phyloP scores from a whole-genome alignment of 2,888 invertebrate species.

The Steromphala cineraria region DNA sequence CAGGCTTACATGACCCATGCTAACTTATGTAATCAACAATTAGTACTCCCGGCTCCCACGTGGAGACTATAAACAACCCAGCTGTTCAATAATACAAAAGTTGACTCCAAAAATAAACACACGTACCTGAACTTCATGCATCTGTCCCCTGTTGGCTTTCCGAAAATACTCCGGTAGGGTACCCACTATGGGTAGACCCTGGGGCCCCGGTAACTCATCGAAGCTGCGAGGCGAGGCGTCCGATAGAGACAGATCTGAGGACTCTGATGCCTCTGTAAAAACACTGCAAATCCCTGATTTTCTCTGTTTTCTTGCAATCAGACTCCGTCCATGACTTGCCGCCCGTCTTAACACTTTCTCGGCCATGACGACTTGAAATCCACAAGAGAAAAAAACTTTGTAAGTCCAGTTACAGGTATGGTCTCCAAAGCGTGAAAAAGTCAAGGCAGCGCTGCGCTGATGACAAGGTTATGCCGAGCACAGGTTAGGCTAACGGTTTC shows the following conservation, averaged over 20 bases:
- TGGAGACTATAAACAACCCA: not conserved
- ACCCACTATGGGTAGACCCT: slow-evolving; percentile 68
- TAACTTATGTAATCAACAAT: slow-evolving; percentile 16
- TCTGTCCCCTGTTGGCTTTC: slow-evolving; percentile 67
- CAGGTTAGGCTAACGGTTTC: slow-evolving; percentile 1
- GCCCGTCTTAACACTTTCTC: slow-evolving; percentile 43
- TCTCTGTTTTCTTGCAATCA: slow-evolving; percentile 28
- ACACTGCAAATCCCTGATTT: not conserved
- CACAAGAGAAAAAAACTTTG: slow-evolving; percentile 5
- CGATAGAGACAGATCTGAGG: not conserved
- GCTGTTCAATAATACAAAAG: not conserved
- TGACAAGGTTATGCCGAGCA: not conserved
- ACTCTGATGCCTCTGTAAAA: slow-evolving; percentile 24
- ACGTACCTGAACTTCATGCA: slow-evolving; percentile 72
- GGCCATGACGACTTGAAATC: slow-evolving; percentile 25
- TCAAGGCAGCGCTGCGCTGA: not conserved
- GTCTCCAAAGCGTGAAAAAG: not conserved
- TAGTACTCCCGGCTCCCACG: not conserved
- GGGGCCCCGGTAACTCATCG: slow-evolving; percentile 68
- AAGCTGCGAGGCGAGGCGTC: slow-evolving; percentile 41
- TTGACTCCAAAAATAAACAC: not conserved
- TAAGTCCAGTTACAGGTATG: not conserved
- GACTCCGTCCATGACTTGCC: slow-evolving; percentile 34
- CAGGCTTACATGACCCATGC: not conserved
- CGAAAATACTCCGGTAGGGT: slow-evolving; percentile 70